A percentile compares a stretch with the other conserved stretches of the same genome.
phyloP scores from a whole-genome alignment of 37 sponge, comb jelly and placozoan genomes.

The Cliona cf. orientalis region DNA sequence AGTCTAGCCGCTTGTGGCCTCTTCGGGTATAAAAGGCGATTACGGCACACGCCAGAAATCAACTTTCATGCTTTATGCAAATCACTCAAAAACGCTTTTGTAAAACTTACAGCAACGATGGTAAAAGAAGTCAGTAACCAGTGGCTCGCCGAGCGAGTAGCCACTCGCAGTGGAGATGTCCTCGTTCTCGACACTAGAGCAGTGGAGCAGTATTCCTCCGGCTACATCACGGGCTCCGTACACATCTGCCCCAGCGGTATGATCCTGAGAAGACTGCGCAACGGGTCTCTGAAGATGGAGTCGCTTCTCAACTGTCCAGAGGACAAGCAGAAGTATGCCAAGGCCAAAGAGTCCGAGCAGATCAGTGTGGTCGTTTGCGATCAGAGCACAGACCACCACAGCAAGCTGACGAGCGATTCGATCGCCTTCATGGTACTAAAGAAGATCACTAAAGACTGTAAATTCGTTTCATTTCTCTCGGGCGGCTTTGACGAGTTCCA shows the following conservation, averaged over 20 bases:
- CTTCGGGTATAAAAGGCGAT: not conserved
- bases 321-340: conserved; percentile 58
- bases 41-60: not conserved
- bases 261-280: conserved; percentile 64
- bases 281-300: conserved; percentile 61
- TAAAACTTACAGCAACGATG: not conserved
- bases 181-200: conserved; percentile 62
- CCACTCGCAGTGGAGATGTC: conserved; percentile 2
- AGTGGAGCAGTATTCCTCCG: conserved; percentile 28
- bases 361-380: conserved; percentile 68
- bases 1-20: not conserved
- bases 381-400: conserved; percentile 2
- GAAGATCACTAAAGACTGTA: conserved; percentile 59
- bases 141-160: conserved; percentile 40
- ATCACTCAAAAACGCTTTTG: not conserved
- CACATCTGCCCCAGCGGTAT: conserved; percentile 52
- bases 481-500: conserved; percentile 56
- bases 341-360: conserved; percentile 54
- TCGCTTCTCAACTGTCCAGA: conserved; percentile 29
- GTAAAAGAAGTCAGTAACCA: conserved; percentile 51
- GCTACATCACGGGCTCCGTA: conserved; percentile 62
- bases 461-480: conserved; percentile 49
- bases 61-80: not conserved
- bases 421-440: conserved; percentile 36
- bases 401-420: conserved; percentile 19